Evolutionary conservation across 2,113 vertebrate genomes (phyloP), one percentile per base, ranked within the genome.

Genomic region (Myanophis thanlyinensis): DNA sequence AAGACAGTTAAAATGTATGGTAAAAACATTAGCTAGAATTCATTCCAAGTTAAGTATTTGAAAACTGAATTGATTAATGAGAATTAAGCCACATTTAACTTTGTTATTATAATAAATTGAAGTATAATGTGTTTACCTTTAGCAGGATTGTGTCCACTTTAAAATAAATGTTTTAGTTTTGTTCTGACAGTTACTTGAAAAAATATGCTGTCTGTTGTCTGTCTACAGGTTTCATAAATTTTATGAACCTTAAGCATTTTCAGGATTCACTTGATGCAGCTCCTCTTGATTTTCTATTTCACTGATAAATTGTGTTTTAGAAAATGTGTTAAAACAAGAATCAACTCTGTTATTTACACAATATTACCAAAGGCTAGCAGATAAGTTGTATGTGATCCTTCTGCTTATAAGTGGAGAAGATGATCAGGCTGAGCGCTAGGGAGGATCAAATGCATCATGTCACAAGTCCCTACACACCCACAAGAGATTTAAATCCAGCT

Each of bases 281-380:
- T 96, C 91, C 47, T 73, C 51, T 93, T 90, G 30, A 91, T 95
- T 91, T 95, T 96, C 96, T 95, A 96, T 91, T 94, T 94, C 0
- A 0, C 8, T 6, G 0, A 88, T 96, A 95, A 96, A 95, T 96
- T 92, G 95, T 22, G 3, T 94, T 96, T 95, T 95, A 93, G 94
- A 95, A 95, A 91, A 94, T 94, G 95, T 89, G 91, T 94, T 90
- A 93, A 93, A 92, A 95, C 96, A 89, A 52, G 22, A 87, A 85
- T 89, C 94, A 97, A 94, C 85, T 94, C 40, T 94, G 93, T 95
- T 96, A 95, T 95, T 96, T 93, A 91, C 3, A 53, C 85, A 22
- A 85, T 91, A 86, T 1, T 95, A 87, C 59, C 0, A 0, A 91
- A 93, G 94, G 27, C 93, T 88, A 0, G 0, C 2, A 20, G 73